Percentiles rank a stretch among this genome's conserved stretches.
Conservation (phyloP, 2,113 vertebrate species). For the Lagenorhynchus albirostris region DNA sequence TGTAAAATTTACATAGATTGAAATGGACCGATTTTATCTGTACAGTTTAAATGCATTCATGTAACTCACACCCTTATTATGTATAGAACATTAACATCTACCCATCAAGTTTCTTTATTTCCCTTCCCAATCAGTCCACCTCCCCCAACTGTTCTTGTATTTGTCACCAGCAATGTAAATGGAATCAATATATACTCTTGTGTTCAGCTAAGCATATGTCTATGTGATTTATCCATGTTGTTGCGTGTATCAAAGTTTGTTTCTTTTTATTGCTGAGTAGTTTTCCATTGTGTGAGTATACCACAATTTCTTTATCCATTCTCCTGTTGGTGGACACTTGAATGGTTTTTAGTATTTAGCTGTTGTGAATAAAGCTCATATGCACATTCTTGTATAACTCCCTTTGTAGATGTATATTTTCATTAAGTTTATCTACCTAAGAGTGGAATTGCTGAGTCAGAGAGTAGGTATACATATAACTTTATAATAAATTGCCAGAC, state of each 20-base stretch:
- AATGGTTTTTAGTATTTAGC: background rate
- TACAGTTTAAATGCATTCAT: background rate
- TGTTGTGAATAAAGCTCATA: background rate
- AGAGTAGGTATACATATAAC: background rate
- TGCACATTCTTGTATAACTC: background rate
- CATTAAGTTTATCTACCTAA: background rate
- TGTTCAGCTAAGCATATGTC: background rate
- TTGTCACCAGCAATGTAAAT: constrained; percentile 3
- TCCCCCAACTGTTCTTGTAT: background rate
- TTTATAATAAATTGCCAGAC: background rate
- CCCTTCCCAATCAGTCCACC: background rate
- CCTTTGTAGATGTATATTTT: background rate
- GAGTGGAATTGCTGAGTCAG: background rate
- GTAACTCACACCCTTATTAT: background rate
- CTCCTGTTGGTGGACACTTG: background rate
- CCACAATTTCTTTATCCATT: constrained; percentile 17
- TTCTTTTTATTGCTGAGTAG: background rate
- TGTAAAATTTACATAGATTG: background rate
- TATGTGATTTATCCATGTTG: background rate
- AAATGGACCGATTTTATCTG: background rate
- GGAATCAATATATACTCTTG: background rate
- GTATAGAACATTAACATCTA: background rate
- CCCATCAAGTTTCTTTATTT: background rate
- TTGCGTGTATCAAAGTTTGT: background rate
- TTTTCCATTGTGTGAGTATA: background rate